These are phyloP conservation scores for Pelosia muscerda DNA, from an alignment of 2,888 invertebrate species.

Conservation along the genomic window DNA sequence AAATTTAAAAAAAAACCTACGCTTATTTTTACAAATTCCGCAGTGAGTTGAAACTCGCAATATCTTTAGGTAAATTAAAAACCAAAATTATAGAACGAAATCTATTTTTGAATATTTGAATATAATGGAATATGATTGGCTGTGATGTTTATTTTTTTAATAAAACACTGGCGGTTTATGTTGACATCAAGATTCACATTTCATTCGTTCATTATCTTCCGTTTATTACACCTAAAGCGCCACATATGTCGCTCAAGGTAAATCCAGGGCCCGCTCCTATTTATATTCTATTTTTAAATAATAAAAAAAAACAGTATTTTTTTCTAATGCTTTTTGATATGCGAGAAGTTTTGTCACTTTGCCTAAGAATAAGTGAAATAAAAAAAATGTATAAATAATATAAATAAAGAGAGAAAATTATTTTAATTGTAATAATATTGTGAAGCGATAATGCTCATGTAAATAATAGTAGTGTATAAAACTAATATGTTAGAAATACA, in stretches of 20 bases:
- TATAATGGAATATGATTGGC: conserved; percentile 47
- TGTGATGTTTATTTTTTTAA: conserved; percentile 48
- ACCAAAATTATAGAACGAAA: not conserved
- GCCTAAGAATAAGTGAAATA: conserved; percentile 77
- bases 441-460: conserved; percentile 86
- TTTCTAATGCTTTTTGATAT: conserved; percentile 56
- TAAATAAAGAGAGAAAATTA: conserved; percentile 82
- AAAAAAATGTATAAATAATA: conserved; percentile 80
- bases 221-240: conserved; percentile 40
- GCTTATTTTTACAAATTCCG: not conserved
- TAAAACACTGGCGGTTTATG: conserved; percentile 37
- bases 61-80: not conserved
- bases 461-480: conserved; percentile 85
- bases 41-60: not conserved
- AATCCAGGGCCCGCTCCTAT: conserved; percentile 58
- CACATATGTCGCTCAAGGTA: conserved; percentile 40
- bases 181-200: conserved; percentile 19
- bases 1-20: not conserved
- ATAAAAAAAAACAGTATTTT: conserved; percentile 57
- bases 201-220: conserved; percentile 28
- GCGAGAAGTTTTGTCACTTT: conserved; percentile 77
- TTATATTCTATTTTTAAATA: conserved; percentile 50
- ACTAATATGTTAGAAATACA: conserved; percentile 85
- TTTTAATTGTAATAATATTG: conserved; percentile 84
- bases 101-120: conserved; percentile 31